A percentile compares a stretch with the other conserved stretches of the same genome.
Conservation (phyloP, 2,797 vertebrate species). For the Sebastes cheni region DNA sequence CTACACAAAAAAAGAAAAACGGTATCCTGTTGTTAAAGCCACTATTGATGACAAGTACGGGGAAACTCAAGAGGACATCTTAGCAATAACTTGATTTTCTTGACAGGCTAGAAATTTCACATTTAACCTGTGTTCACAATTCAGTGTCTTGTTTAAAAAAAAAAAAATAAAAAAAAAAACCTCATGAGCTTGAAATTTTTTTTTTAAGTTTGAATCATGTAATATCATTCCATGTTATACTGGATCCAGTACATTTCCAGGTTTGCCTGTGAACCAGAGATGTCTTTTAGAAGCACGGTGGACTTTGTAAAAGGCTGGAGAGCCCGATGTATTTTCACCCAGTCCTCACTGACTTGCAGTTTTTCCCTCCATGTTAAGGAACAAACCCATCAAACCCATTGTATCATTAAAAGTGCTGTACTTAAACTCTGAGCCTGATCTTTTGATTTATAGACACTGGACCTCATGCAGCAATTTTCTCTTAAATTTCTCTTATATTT, state of each 20-base stretch:
- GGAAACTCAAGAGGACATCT: constrained; percentile 65
- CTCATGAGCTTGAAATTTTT: constrained; percentile 72
- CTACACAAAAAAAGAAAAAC: constrained; percentile 5
- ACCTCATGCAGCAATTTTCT: too few species aligned
- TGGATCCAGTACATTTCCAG: constrained; percentile 67
- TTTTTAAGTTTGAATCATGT: constrained; percentile 51
- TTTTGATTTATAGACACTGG: background rate
- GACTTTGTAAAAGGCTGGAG: constrained; percentile 55
- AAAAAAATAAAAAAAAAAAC: constrained; percentile 20
- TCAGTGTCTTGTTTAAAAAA: constrained; percentile 62
- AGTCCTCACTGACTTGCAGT: constrained; percentile 72
- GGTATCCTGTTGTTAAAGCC: constrained; percentile 74
- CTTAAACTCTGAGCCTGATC: constrained; percentile 29
- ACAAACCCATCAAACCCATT: constrained; percentile 74
- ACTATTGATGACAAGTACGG: constrained; percentile 67
- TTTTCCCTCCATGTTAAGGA: constrained; percentile 70
- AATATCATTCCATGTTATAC: constrained; percentile 68
- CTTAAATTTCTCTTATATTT: too few species aligned
- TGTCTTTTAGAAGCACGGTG: constrained; percentile 57
- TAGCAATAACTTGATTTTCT: constrained; percentile 78
- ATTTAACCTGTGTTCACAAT: constrained; percentile 64
- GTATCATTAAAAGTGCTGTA: constrained; percentile 85
- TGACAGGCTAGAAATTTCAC: constrained; percentile 56
- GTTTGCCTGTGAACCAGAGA: constrained; percentile 70
- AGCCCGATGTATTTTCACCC: constrained; percentile 65